Percentiles rank a stretch among this genome's conserved stretches.
phyloP scores from a whole-genome alignment of 2,113 vertebrate genomes.

The Hippopotamus amphibius region DNA sequence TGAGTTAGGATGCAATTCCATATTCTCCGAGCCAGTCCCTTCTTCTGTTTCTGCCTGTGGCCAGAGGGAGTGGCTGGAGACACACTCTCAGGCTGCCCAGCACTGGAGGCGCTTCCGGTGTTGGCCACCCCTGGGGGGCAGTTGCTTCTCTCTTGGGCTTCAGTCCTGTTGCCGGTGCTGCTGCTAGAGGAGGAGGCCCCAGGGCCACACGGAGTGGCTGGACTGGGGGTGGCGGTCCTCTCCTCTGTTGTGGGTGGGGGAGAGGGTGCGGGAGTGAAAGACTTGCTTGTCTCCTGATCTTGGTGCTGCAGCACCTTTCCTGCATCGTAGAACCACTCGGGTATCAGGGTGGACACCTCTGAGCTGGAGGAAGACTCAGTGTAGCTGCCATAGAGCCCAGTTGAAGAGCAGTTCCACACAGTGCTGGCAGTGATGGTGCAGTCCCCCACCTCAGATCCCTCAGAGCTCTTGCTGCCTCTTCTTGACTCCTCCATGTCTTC shows the following conservation, averaged over 20 bases:
- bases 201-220: too few species aligned
- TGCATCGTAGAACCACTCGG: slow-evolving; percentile 81
- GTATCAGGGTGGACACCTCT: slow-evolving; percentile 50
- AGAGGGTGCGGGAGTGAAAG: too few species aligned
- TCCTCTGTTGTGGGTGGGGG: slow-evolving; percentile 85
- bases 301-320: slow-evolving; percentile 88
- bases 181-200: slow-evolving; percentile 90
- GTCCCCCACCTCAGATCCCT: slow-evolving; percentile 76
- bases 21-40: slow-evolving; percentile 87
- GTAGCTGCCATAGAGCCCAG: slow-evolving; percentile 88
- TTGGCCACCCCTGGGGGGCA: too few species aligned
- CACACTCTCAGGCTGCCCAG: slow-evolving; percentile 86
- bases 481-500: slow-evolving; percentile 90
- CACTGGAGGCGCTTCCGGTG: slow-evolving; percentile 90
- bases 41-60: slow-evolving; percentile 89
- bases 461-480: slow-evolving; percentile 81
- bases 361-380: neutral
- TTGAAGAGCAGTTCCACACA: slow-evolving; percentile 87
- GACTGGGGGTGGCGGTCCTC: slow-evolving; percentile 88
- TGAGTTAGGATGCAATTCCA: slow-evolving; percentile 91
- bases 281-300: slow-evolving; percentile 88
- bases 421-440: slow-evolving; percentile 78
- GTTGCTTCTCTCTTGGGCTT: slow-evolving; percentile 86
- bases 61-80: slow-evolving; percentile 89
- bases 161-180: slow-evolving; percentile 90